A percentile compares a stretch with the other conserved stretches of the same genome.
These are phyloP conservation scores for Ectemnius continuus DNA, from an alignment of 2,888 invertebrate species.

Conservation along the genomic window DNA sequence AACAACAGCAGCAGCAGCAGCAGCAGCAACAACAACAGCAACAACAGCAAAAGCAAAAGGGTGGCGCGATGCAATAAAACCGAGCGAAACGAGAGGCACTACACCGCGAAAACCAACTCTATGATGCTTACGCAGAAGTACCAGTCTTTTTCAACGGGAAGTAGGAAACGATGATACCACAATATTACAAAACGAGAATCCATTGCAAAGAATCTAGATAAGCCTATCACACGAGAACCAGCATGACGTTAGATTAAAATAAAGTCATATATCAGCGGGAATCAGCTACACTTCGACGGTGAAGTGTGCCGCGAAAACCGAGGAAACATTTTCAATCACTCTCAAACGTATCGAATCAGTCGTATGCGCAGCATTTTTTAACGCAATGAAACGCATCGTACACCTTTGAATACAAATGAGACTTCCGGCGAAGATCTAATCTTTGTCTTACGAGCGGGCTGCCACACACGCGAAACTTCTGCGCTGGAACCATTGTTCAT, in stretches of 20 bases:
- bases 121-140: conserved; percentile 55
- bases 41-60: conserved; percentile 73
- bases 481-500: conserved; percentile 47
- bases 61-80: conserved; percentile 74
- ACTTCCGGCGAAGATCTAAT: conserved; percentile 20
- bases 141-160: conserved; percentile 50
- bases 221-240: conserved; percentile 44
- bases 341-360: conserved; percentile 32
- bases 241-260: conserved; percentile 40
- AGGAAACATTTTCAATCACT: conserved; percentile 38
- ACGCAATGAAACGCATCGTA: conserved; percentile 37
- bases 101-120: conserved; percentile 49
- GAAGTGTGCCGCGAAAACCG: neutral
- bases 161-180: conserved; percentile 51
- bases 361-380: conserved; percentile 57
- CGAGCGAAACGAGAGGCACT: conserved; percentile 39
- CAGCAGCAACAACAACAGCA: conserved; percentile 62
- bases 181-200: conserved; percentile 41
- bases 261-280: conserved; percentile 35
- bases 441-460: conserved; percentile 40
- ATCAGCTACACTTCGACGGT: conserved; percentile 12
- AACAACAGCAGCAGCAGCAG: conserved; percentile 63
- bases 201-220: conserved; percentile 50
- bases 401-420: conserved; percentile 39
- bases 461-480: conserved; percentile 38